phyloP scores from a whole-genome alignment of 2,797 vertebrate genomes.

The Lerista edwardsae region DNA sequence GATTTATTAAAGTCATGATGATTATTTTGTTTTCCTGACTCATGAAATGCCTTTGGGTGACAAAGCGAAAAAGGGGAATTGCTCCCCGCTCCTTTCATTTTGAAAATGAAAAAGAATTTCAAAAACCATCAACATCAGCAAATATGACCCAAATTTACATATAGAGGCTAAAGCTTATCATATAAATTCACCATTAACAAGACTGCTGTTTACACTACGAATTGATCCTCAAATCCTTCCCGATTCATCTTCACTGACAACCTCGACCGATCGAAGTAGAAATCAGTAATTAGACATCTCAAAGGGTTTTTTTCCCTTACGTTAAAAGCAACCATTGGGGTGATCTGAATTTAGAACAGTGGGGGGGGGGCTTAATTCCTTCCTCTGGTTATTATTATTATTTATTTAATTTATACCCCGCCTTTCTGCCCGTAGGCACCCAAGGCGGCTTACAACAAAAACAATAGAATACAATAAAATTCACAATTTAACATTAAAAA shows the following conservation, averaged over 20 bases:
- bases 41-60: conserved; percentile 9
- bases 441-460: no score
- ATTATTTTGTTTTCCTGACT: neutral
- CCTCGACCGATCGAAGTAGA: neutral
- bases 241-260: neutral
- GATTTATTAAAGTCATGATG: neutral
- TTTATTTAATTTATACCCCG: no score
- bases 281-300: neutral
- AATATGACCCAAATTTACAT: neutral
- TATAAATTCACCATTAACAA: neutral
- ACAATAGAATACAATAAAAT: no score
- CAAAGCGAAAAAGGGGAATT: neutral
- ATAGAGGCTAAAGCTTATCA: neutral
- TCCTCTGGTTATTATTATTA: no score
- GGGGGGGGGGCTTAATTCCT: no score
- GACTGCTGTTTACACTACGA: neutral
- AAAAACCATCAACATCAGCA: neutral
- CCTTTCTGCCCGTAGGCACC: no score
- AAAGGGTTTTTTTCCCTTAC: no score
- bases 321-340: no score
- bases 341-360: no score
- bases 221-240: neutral
- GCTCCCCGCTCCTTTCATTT: neutral
- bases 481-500: no score
- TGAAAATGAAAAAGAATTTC: neutral